Base-by-base conservation (phyloP, 2,797 vertebrate genomes). In the Pantherophis vulpinus region DNA sequence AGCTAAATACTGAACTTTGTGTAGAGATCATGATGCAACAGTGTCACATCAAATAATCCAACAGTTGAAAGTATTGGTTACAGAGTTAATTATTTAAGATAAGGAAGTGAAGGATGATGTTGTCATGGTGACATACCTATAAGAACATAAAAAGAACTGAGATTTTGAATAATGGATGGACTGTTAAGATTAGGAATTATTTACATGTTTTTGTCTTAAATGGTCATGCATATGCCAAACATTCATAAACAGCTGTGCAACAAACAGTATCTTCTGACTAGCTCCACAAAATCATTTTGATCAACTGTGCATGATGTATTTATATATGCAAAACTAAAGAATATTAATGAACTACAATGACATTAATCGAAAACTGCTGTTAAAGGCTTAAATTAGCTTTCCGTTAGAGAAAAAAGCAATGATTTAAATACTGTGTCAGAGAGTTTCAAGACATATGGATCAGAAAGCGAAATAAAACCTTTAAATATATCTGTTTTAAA, bases 151-250 rank as follows among this genome's bases (percentile, higher is more conserved):
- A 97, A 97, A 96, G 95, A 97, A 97, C 91, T 93, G 88, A 97
- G 93, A 91, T 92, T 93, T 95, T 98, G 97, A 98, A 98, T 98
- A 98, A 99, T 98, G 98, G 96, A 98, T 98, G 97, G 92, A 88
- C 94, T 96, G 96, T 97, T 98, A 98, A 98, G 97, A 98, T 98
- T 98, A 98, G 98, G 96, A 96, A 97, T 92, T 51, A 96, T 97
- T 97, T 97, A 97, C 97, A 97, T 96, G 95, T 79, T 96, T 97
- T 95, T 97, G 90, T 91, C 66, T 97, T 74, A 96, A 95, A 95
- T 96, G 70, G 94, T 96, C 93, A 88, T 94, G 91, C 54, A 20
- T 91, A 88, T 90, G 93, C 95, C 94, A 94, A 93, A 56, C 91
- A 93, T 95, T n/a, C 56, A 92, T 95, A 95, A 91, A 60, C 55